Evolutionary conservation across 2,888 invertebrate species (phyloP), one percentile per base, ranked within the genome.

Genomic region (Megaustenia siamemsis): DNA sequence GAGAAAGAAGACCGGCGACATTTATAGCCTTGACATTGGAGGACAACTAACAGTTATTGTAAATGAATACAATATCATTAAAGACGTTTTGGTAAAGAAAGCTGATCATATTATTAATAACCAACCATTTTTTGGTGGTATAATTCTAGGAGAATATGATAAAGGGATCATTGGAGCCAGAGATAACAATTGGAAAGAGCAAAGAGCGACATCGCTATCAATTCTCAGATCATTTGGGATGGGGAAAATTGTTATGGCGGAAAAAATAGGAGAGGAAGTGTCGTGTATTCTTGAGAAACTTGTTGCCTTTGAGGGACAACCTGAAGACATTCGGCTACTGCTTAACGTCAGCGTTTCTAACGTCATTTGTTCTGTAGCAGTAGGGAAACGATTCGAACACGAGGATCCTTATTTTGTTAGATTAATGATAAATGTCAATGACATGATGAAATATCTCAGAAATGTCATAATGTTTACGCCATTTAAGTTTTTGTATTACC

Each of bases 41-140:
- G 40, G 63, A 8, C 32, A 40, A 3, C 84, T 81, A 40, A 35
- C 53, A 1, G 68, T 87, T 28, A 82, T 87, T 24, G 53, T 87
- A 49, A 85, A 83, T 60, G 85, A 86, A 10, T 86, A 75, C 32
- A 53, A 79, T 15, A 49, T 32, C 73, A 56, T 87, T 35, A 86
- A 83, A 32, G 87, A 87, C 21, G 66, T 84, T 24, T 69, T 87
- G 32, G 86, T 87, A 6, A 77, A 75, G 38, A 35, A 85, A 32
- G 87, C 83, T 10, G 87, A 84, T 21, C 66, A 73, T 1, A 84
- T 86, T 53, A 73, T 83, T 0, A 78, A 77, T 35, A 43, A 79
- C 10, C 87, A 85, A 15, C 56, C 45, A 0, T 49, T 43, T 12
- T 40, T 78, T 28, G 12, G 66, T n/a, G 56, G 21, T 18, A 40